Conservation (phyloP, 2,888 invertebrate genomes). For the Hololepta plana region DNA sequence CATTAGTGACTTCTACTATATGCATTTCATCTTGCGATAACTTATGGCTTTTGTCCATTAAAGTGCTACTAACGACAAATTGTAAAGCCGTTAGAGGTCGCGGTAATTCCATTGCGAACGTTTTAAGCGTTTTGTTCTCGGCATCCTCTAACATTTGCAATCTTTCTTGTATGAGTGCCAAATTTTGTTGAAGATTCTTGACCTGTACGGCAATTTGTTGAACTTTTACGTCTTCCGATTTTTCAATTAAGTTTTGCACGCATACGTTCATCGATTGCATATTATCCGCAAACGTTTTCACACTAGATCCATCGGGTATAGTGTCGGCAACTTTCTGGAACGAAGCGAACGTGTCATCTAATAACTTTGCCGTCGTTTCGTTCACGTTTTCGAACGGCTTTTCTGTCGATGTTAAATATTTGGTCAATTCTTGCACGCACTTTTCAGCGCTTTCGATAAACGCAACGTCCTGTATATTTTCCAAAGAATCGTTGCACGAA, state of each 20-base stretch:
- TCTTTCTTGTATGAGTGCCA: slow-evolving; percentile 20
- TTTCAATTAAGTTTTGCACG: slow-evolving; percentile 20
- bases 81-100: slow-evolving; percentile 22
- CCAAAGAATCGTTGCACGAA: no score
- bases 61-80: slow-evolving; percentile 19
- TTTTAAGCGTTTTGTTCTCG: slow-evolving; percentile 16
- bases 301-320: no score
- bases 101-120: slow-evolving; percentile 18
- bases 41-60: slow-evolving; percentile 20
- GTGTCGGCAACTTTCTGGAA: no score
- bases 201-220: slow-evolving; percentile 12
- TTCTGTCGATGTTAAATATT: slow-evolving; percentile 8
- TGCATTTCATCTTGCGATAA: slow-evolving; percentile 19
- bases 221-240: slow-evolving; percentile 7
- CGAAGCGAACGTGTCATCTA: no score
- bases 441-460: no score
- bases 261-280: no score
- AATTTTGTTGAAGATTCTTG: slow-evolving; percentile 16
- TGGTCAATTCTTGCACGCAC: slow-evolving; percentile 9
- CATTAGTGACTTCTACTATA: slow-evolving; percentile 17
- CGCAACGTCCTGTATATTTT: no score
- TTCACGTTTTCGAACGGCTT: no score
- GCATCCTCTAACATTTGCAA: slow-evolving; percentile 13
- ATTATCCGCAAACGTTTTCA: no score
- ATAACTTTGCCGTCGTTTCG: no score